Conservation (phyloP, 2,113 vertebrate genomes). For the Indri indri region DNA sequence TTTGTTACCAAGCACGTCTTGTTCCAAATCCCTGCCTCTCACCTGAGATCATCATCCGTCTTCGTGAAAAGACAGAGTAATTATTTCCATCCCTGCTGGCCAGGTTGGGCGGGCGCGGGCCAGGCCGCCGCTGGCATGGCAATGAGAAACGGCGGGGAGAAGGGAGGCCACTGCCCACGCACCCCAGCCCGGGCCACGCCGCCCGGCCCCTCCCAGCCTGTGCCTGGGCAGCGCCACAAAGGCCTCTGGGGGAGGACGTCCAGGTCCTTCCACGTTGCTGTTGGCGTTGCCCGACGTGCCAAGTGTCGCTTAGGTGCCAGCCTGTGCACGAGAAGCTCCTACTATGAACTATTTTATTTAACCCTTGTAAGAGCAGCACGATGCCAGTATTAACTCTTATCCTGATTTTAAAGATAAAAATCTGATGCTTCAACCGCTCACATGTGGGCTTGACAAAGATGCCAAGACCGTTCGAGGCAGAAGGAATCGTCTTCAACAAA, state of each 20-base stretch:
- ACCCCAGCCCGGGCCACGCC: rapidly evolving
- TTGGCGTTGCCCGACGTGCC: rapidly evolving
- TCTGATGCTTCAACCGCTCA: rapidly evolving
- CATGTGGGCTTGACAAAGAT: rapidly evolving
- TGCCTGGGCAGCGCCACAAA: rapidly evolving
- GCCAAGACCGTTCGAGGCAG: background rate
- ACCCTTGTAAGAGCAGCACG: rapidly evolving
- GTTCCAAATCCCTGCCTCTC: conserved; percentile 30
- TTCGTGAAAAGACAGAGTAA: background rate
- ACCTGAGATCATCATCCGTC: conserved; percentile 26
- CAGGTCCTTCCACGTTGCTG: rapidly evolving
- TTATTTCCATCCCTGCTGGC: background rate
- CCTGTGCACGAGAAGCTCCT: rapidly evolving
- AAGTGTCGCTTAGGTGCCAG: rapidly evolving
- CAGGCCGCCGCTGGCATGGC: background rate
- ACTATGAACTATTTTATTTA: background rate
- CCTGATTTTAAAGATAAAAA: background rate
- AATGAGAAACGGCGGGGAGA: background rate
- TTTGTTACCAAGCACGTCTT: conserved; percentile 28
- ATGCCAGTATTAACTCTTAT: rapidly evolving
- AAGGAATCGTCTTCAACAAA: background rate
- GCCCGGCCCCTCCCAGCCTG: background rate
- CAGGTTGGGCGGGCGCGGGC: background rate
- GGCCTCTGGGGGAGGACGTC: rapidly evolving
- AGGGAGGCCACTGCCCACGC: background rate